phyloP scores from a whole-genome alignment of 2,888 invertebrate species.

The Drosophila lacicola region DNA sequence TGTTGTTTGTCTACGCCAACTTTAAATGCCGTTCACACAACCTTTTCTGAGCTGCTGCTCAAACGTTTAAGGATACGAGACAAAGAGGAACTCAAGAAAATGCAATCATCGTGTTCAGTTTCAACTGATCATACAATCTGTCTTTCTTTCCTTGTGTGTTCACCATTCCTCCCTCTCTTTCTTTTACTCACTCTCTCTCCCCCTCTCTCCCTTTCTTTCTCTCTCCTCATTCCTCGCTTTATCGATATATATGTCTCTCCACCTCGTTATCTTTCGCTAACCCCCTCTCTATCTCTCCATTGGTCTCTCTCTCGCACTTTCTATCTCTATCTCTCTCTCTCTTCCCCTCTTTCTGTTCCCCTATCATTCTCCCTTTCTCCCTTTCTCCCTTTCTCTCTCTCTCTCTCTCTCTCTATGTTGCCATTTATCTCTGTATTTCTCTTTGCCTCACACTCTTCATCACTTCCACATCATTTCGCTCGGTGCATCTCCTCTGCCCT shows the following conservation, averaged over 20 bases:
- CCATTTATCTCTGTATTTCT: neutral
- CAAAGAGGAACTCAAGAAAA: neutral
- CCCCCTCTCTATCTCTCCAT: too few relatives aligned
- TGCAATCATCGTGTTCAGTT: neutral
- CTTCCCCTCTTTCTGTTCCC: neutral
- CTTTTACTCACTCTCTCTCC: neutral
- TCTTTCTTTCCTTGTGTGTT: neutral
- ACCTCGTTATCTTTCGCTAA: too few relatives aligned
- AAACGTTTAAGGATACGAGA: neutral
- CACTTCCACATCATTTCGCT: conserved; percentile 23
- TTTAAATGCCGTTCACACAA: neutral
- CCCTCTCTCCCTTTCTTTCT: neutral
- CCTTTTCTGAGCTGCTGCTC: neutral
- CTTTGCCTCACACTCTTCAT: neutral
- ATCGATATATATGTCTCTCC: too few relatives aligned
- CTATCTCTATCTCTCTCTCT: neutral
- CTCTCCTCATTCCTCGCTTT: too few relatives aligned
- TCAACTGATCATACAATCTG: neutral
- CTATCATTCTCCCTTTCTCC: neutral
- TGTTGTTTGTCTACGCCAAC: neutral
- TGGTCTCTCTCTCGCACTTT: too few relatives aligned
- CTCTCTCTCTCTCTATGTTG: neutral
- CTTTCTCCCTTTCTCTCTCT: neutral
- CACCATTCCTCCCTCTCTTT: neutral
- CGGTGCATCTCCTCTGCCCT: conserved; percentile 12